Base-by-base conservation (phyloP, 2,888 invertebrate genomes). In the Steinernema carpocapsae region DNA sequence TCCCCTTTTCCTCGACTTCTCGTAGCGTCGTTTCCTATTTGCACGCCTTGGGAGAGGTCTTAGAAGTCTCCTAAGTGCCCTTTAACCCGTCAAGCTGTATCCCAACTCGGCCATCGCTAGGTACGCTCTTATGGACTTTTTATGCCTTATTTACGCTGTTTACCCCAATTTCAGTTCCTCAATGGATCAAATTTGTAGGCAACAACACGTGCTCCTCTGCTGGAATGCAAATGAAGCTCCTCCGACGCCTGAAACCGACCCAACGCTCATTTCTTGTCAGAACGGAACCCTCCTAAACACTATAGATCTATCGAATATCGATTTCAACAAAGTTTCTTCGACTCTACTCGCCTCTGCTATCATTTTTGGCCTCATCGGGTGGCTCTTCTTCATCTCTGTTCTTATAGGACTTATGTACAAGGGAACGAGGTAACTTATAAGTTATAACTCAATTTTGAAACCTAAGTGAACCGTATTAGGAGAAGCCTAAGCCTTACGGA, bases 351-450 rank as follows among this genome's bases (percentile, higher is more conserved):
- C 29, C 6, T 26, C 32, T 14, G 29, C 19, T 1, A 26, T 64
- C 29, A 64, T 19, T 32, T 64, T 64, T n/a, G 64, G 64, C 3
- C 37, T 64, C 17, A 64, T 64, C n/a, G 64, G 64, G 32, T 64
- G 64, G 64, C 32, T 64, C 1, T 64, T 64, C 64, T 64, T 64
- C 32, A 17, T 64, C 32, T 64, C 64, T 32, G 19, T 37, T 3
- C 64, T 64, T 29, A 64, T 64, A 32, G 64, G 64, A 12, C 19
- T 64, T 3, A 32, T 64, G 29, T 64, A 32, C 32, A 26, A 37
- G 1, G 29, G 32, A 6, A 37, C 2, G 17, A 1, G 32, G 64
- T 64, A 26, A 22, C 14, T 26, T 22, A 24, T 19, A 48, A 56
- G 14, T n/a, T n/a, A n/a, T n/a, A n/a, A 19, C 56, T 56, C 22